These are phyloP conservation scores for Nesidiocoris tenuis DNA, from an alignment of 2,888 invertebrate genomes.

Conservation along the genomic window DNA sequence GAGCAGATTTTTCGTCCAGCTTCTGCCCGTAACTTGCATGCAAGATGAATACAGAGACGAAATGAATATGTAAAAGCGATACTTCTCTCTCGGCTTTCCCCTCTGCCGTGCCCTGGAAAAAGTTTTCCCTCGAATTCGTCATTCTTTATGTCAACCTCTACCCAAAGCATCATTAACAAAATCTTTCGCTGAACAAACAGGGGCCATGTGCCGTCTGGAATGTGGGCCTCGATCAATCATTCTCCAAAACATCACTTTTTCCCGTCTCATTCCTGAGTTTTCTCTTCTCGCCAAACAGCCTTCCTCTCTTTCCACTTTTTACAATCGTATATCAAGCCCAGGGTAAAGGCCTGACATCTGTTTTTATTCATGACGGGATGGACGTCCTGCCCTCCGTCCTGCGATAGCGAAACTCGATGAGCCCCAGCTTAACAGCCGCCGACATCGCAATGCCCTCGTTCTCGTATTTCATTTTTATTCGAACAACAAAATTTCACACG, in stretches of 20 bases:
- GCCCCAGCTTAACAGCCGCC: constrained; percentile 23
- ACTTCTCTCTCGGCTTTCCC: neutral
- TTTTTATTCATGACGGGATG: constrained; percentile 36
- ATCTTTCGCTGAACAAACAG: constrained; percentile 32
- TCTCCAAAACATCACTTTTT: constrained; percentile 40
- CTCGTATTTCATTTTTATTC: constrained; percentile 35
- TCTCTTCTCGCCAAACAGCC: too few relatives aligned
- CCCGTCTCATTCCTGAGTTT: neutral
- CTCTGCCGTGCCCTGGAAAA: neutral
- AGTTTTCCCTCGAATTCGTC: constrained; percentile 30
- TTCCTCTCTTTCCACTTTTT: too few relatives aligned
- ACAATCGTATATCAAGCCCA: constrained; percentile 40
- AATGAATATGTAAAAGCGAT: constrained; percentile 27
- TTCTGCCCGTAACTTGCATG: neutral
- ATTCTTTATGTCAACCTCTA: constrained; percentile 38
- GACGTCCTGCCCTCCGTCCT: neutral
- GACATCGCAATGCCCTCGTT: neutral
- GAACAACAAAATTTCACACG: constrained; percentile 25
- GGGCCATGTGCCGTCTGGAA: constrained; percentile 18
- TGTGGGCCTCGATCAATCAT: constrained; percentile 37
- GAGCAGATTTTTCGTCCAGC: neutral
- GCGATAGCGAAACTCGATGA: neutral
- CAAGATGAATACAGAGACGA: neutral
- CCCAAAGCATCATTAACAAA: constrained; percentile 37
- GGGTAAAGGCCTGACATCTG: constrained; percentile 36